phyloP scores from a whole-genome alignment of 2,888 invertebrate species.

The Epinotia brunnichana region DNA sequence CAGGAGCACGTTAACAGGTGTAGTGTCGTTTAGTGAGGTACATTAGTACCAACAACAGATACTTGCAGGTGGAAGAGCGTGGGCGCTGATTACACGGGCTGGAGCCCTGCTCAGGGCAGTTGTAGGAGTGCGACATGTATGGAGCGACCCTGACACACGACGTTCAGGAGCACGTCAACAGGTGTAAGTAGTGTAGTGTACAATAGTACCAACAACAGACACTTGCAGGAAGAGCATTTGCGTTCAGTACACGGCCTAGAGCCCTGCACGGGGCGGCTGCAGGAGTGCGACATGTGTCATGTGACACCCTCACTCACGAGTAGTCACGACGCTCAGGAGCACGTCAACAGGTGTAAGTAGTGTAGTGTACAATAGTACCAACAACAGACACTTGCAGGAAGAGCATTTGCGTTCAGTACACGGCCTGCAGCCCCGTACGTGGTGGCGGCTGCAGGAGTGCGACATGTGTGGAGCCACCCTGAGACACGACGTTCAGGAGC shows the following conservation, averaged over 20 bases:
- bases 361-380: neutral
- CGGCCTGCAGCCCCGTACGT: conserved; percentile 63
- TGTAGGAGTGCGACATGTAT: conserved; percentile 66
- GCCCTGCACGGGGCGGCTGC: conserved; percentile 59
- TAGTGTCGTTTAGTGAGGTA: too few species aligned
- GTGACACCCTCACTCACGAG: too few species aligned
- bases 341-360: conserved; percentile 58
- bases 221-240: conserved; percentile 56
- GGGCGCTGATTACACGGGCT: conserved; percentile 61
- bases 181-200: too few species aligned
- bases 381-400: conserved; percentile 31
- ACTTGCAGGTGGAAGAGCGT: conserved; percentile 55
- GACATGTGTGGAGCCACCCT: too few species aligned
- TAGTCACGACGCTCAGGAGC: too few species aligned
- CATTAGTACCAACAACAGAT: too few species aligned
- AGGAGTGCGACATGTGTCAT: conserved; percentile 49
- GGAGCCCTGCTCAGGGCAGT: conserved; percentile 60
- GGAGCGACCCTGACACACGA: conserved; percentile 62
- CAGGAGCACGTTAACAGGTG: conserved; percentile 58
- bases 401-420: conserved; percentile 62
- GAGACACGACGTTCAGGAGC: too few species aligned
- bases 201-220: neutral
- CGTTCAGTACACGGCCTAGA: conserved; percentile 63
- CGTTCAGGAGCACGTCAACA: conserved; percentile 60
- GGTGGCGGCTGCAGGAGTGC: conserved; percentile 56